phyloP scores from a whole-genome alignment of 2,113 vertebrate species.

The Actenoides hombroni region DNA sequence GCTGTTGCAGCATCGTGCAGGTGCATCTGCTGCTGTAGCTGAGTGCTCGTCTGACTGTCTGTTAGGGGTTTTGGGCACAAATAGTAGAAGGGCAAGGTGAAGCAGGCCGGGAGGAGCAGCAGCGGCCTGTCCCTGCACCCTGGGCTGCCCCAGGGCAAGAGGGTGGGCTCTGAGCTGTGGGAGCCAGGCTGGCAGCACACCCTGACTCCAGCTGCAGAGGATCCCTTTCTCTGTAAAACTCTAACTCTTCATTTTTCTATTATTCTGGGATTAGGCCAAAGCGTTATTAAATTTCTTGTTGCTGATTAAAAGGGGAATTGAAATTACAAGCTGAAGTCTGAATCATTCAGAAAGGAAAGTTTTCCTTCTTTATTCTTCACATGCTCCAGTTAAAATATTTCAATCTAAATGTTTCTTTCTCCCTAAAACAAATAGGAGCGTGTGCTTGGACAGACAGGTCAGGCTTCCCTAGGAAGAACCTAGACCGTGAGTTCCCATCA shows the following conservation, averaged over 20 bases:
- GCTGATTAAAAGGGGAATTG: not conserved
- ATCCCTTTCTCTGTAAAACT: not conserved
- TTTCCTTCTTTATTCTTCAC: not conserved
- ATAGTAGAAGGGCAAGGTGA: not conserved
- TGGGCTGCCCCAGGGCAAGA: not conserved
- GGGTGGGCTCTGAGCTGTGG: not conserved
- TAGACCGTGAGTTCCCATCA: not conserved
- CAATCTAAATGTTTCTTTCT: not conserved
- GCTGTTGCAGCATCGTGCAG: rapidly evolving
- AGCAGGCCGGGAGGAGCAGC: not conserved
- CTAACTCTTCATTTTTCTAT: not conserved
- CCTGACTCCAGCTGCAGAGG: not conserved
- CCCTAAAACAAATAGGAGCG: not conserved
- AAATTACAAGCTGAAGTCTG: not conserved
- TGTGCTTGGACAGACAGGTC: not conserved
- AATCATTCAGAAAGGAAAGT: not conserved
- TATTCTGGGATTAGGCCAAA: not conserved
- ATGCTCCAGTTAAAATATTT: not conserved
- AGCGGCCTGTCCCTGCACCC: rapidly evolving
- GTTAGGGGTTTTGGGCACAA: not conserved
- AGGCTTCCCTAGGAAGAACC: not conserved
- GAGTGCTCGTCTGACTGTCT: rapidly evolving
- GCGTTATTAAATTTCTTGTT: not conserved
- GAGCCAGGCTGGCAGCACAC: not conserved
- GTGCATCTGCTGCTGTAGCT: rapidly evolving